Evolutionary conservation across 1,140 invertebrate genomes (phyloP).

Genomic region (Papilio polytes): DNA sequence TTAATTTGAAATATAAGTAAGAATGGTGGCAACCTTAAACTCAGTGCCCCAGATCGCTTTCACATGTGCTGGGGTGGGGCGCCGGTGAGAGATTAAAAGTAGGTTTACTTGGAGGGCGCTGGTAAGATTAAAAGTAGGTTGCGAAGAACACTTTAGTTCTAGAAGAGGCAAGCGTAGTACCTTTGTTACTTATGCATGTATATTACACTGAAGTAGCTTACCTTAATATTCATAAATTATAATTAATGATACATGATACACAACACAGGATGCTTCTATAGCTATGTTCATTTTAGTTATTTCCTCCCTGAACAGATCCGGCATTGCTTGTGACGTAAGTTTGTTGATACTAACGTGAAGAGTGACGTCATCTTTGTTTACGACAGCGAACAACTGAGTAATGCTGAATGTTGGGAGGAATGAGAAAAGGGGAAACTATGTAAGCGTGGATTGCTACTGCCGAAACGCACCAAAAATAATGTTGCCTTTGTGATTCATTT

Average conservation of each 20-base stretch:
- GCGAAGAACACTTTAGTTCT: conserved; percentile 10
- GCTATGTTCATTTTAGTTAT: background rate
- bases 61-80: conserved; percentile 5
- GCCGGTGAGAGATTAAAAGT: conserved; percentile 19
- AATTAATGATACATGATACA: no score
- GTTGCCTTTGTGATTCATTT: background rate
- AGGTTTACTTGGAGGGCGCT: conserved; percentile 15
- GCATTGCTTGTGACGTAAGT: background rate
- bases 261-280: no score
- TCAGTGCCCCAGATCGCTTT: conserved; percentile 31
- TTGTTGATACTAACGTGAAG: background rate
- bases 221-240: no score
- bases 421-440: background rate
- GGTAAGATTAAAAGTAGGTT: conserved; percentile 35
- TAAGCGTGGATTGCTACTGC: background rate
- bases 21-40: background rate
- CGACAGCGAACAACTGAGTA: background rate
- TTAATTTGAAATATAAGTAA: background rate
- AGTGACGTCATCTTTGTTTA: background rate
- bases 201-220: no score
- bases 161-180: conserved; percentile 2
- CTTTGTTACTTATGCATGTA: background rate
- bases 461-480: background rate
- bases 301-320: background rate
- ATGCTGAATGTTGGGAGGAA: background rate